Evolutionary conservation across 2,888 invertebrate genomes (phyloP), one percentile per base, ranked within the genome.

Genomic region (Dicranocentrus wangi): DNA sequence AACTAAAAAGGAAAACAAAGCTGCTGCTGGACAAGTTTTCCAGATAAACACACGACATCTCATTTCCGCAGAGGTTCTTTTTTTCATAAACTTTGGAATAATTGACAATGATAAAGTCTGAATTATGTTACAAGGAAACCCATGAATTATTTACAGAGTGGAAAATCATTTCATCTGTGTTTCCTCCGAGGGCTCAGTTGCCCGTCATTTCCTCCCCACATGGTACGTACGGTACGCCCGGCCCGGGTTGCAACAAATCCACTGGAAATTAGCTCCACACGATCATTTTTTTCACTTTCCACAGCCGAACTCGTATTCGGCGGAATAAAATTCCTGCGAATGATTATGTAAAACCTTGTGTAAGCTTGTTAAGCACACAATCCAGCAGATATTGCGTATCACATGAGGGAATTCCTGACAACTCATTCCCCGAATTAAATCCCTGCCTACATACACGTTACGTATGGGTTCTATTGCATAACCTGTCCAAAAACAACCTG

Each of bases 31-130:
- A 63, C 73, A 65, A 72, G 28, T 72, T 72, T 17, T 61, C 42
- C 63, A 19, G 61, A 65, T 73, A 55, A 65, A 73, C 76, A 73
- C 76, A 58, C 53, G 73, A 73, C 63, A 73, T 63, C 58, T 76
- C 76, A 73, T 73, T 73, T 73, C 73, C 65, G 73, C 43, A 55
- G 65, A 65, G 73, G 65, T 65, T 73, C 65, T 72, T 55, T 39
- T 23, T 73, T 73, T 73, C 65, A 73, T 65, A 73, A 73, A 73
- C 32, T 73, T 73, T 65, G 53, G 73, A 73, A 65, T 65, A 73
- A 73, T 73, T 73, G 73, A 65, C 73, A 60, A 73, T 65, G 65
- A 65, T 73, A 65, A 72, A 72, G 61, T 72, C 47, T 17, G 51
- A 72, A 72, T 72, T 72, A 72, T 72, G 47, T 72, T 60, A 21